A percentile compares a stretch with the other conserved stretches of the same genome.
Conservation (phyloP, 2,888 invertebrate genomes). For the Protophormia terraenovae region DNA sequence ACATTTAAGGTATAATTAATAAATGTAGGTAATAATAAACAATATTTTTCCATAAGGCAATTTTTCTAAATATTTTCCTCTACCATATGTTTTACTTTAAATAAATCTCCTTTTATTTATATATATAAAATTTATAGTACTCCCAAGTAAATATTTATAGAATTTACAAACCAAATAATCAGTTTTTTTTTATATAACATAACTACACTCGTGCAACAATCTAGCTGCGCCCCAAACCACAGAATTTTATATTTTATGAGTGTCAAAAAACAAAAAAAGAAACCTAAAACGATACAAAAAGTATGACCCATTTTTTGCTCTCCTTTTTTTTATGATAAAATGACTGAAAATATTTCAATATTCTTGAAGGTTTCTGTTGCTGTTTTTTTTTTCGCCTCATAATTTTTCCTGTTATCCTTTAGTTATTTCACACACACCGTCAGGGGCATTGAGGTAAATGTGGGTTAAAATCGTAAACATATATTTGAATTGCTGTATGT, state of each 20-base stretch:
- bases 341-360: constrained; percentile 20
- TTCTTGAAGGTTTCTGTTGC: constrained; percentile 7
- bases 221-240: background rate
- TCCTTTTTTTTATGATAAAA: background rate
- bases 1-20: too few relatives aligned
- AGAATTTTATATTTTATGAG: background rate
- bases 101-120: too few relatives aligned
- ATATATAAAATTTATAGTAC: too few relatives aligned
- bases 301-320: background rate
- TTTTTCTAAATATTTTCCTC: too few relatives aligned
- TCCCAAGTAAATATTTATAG: too few relatives aligned
- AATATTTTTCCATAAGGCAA: too few relatives aligned
- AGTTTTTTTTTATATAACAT: background rate
- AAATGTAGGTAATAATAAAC: too few relatives aligned
- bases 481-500: too few relatives aligned
- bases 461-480: constrained; percentile 54
- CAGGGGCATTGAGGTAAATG: constrained; percentile 46
- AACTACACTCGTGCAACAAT: background rate
- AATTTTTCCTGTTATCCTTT: constrained; percentile 56
- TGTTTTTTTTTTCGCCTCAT: constrained; percentile 41
- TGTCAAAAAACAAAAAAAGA: background rate
- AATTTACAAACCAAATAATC: too few relatives aligned
- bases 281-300: background rate
- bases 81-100: too few relatives aligned
- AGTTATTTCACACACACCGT: background rate